Evolutionary conservation across 2,797 vertebrate genomes (phyloP).

Genomic region (Cirrhinus molitorella): DNA sequence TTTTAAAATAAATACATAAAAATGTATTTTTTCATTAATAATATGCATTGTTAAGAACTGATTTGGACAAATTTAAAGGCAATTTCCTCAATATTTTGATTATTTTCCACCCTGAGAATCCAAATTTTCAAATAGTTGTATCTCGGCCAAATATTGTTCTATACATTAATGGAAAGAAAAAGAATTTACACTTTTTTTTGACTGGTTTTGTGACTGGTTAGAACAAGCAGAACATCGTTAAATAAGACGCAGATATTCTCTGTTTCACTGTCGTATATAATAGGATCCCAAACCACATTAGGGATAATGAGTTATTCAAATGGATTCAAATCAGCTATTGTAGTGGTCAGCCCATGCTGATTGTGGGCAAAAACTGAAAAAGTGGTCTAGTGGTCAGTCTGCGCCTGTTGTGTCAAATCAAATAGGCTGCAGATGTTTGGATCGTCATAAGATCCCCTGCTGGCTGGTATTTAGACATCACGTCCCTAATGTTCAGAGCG

Average conservation of each 20-base stretch:
- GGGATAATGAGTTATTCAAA: slow-evolving; percentile 48
- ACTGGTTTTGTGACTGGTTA: neutral
- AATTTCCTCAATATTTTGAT: too few species aligned
- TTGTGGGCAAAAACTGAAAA: slow-evolving; percentile 49
- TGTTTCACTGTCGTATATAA: slow-evolving; percentile 4
- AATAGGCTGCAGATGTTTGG: slow-evolving; percentile 56
- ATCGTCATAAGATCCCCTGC: slow-evolving; percentile 46
- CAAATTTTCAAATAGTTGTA: too few species aligned
- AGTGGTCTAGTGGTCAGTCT: slow-evolving; percentile 51
- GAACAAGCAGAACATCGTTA: neutral
- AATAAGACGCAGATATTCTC: neutral
- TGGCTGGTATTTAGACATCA: slow-evolving; percentile 55
- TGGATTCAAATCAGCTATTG: slow-evolving; percentile 42
- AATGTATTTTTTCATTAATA: too few species aligned
- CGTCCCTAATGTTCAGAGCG: slow-evolving; percentile 59
- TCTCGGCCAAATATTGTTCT: too few species aligned
- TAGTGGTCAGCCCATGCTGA: slow-evolving; percentile 46
- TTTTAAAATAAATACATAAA: neutral
- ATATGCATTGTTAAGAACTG: too few species aligned
- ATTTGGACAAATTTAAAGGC: too few species aligned
- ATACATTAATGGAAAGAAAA: too few species aligned
- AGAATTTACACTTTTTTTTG: too few species aligned
- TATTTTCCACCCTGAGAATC: too few species aligned
- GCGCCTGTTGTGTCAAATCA: slow-evolving; percentile 46
- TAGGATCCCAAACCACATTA: slow-evolving; percentile 40